phyloP scores from a whole-genome alignment of 1,140 invertebrate species.

The Laupala kohalensis region DNA sequence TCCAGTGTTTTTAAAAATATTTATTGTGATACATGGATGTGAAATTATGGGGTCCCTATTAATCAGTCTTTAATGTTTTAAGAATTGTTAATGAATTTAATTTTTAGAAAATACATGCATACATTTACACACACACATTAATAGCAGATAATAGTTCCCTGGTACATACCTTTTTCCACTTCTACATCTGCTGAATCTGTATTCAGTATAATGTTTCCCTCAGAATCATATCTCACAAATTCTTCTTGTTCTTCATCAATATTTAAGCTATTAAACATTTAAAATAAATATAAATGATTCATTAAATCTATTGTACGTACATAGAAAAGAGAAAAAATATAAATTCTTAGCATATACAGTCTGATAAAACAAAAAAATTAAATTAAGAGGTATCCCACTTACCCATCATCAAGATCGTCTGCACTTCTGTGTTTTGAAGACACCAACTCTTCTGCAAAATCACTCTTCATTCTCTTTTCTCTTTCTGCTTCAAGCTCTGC shows the following conservation, averaged over 20 bases:
- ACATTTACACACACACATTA: no score
- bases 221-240: constrained; percentile 13
- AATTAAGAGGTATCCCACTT: constrained; percentile 11
- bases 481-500: constrained; percentile 67
- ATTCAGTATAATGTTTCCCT: background rate
- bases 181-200: background rate
- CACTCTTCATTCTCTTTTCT: constrained; percentile 64
- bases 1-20: no score
- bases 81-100: no score
- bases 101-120: no score
- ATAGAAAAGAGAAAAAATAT: background rate
- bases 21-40: no score
- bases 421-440: constrained; percentile 40
- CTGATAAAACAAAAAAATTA: background rate
- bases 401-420: constrained; percentile 70
- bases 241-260: constrained; percentile 20
- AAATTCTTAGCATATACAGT: background rate
- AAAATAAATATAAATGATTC: background rate
- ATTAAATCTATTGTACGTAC: background rate
- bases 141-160: no score
- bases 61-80: no score
- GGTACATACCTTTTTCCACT: background rate
- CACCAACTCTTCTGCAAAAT: constrained; percentile 34
- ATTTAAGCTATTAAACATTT: background rate
- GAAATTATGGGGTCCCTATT: no score